Base-by-base conservation (phyloP, 1,140 invertebrate genomes). In the Drosophila insularis region DNA sequence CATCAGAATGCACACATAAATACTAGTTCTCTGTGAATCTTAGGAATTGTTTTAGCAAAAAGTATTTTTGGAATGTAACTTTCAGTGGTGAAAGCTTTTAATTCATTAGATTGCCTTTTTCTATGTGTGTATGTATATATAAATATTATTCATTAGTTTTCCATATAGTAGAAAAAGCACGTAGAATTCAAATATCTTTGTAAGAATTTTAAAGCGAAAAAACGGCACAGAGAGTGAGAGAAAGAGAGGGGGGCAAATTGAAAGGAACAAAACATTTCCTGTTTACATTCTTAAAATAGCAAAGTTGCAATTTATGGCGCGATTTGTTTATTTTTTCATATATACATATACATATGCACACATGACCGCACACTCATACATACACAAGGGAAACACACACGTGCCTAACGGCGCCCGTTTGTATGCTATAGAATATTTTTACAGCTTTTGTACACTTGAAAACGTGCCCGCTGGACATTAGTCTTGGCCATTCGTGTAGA, bases 281-380 rank as follows among this genome's bases (percentile, higher is more conserved):
- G 82, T 85, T 85, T 85, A 87, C 82, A 75, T 85, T 87, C 66
- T 67, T 65, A 71, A 81, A 86, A 87, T 87, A 70, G 68, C 78
- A 80, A 69, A 81, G 78, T 86, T 86, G 78, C 78, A 86, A 85
- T 87, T 87, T 85, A 85, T 85, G 82, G 78, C 68, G 68, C 74
- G 70, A 72, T 74, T 86, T 78, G 81, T 67, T 78, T 78, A 79
- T 82, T 79, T 78, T 74, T 63, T 72, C 59, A 60, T 66, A 65
- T 63, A 59, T 58, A 71, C 17, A 13, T 46, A 10, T 46, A 43
- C 60, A 39, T 63, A 72, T 68, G 64, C 59, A 64, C 23, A 56
- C 62, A 65, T 37, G 68, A 59, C 60, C 27, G 23, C 58, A 79
- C 71, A 80, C 14, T 31, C 59, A 58, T 50, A 55, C 46, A 21